Conservation (phyloP, 2,888 invertebrate species). For the Agrochola lychnidis region DNA sequence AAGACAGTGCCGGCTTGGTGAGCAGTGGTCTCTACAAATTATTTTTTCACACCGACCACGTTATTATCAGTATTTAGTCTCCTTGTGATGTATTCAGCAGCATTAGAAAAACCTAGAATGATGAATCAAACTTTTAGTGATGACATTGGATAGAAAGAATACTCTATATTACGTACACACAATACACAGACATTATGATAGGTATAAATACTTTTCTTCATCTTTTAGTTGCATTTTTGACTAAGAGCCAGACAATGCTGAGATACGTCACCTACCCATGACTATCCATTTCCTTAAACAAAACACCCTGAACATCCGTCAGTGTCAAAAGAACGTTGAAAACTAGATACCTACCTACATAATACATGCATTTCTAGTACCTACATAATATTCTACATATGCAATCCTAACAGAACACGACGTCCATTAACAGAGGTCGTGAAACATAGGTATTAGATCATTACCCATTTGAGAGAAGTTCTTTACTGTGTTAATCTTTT, state of each 20-base stretch:
- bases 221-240: constrained; percentile 38
- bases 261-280: constrained; percentile 9
- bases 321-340: constrained; percentile 7
- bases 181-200: too few relatives aligned
- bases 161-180: too few relatives aligned
- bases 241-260: constrained; percentile 39
- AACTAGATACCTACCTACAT: neutral
- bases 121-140: neutral
- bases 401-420: neutral
- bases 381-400: neutral
- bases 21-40: neutral
- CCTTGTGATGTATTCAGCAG: constrained; percentile 1
- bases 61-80: neutral
- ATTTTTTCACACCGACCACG: neutral
- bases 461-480: constrained; percentile 13
- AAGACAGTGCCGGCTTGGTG: too few relatives aligned
- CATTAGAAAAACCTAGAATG: constrained; percentile 22
- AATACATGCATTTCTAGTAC: neutral
- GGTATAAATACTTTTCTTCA: neutral
- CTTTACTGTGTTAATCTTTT: neutral
- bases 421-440: too few relatives aligned
- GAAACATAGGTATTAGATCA: neutral
- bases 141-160: too few relatives aligned
- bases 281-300: constrained; percentile 8
- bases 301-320: neutral